phyloP scores from a whole-genome alignment of 2,113 vertebrate genomes.

The Siniperca chuatsi region DNA sequence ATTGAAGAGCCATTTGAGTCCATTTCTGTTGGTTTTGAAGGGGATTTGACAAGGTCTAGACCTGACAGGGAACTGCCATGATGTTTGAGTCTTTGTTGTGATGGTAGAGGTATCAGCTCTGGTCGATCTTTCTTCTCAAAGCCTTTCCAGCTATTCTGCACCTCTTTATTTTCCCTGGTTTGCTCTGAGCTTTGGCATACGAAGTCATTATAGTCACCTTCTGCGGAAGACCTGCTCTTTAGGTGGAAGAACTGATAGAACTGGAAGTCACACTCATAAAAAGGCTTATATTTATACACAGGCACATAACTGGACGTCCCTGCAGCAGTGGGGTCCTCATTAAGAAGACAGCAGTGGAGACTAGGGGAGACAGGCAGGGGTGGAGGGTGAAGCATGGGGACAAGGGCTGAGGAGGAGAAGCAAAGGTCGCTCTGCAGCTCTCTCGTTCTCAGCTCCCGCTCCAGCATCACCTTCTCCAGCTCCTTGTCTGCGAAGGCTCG shows the following conservation, averaged over 20 bases:
- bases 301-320: conserved; percentile 63
- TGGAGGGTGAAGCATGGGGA: conserved; percentile 60
- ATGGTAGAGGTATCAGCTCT: conserved; percentile 35
- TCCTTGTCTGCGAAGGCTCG: conserved; percentile 84
- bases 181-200: conserved; percentile 43
- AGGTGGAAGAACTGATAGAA: conserved; percentile 69
- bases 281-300: conserved; percentile 73
- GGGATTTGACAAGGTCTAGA: conserved; percentile 43
- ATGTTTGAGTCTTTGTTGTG: conserved; percentile 47
- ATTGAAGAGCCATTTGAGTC: conserved; percentile 29
- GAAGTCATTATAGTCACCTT: conserved; percentile 48
- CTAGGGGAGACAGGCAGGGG: conserved; percentile 46
- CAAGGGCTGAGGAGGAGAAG: conserved; percentile 47
- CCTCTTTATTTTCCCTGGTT: conserved; percentile 34
- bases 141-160: conserved; percentile 24
- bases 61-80: conserved; percentile 15
- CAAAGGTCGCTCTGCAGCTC: conserved; percentile 71
- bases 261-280: conserved; percentile 78
- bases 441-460: conserved; percentile 79
- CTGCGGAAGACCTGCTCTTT: conserved; percentile 51
- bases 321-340: conserved; percentile 59
- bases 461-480: conserved; percentile 84
- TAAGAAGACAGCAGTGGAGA: conserved; percentile 68
- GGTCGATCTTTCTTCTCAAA: conserved; percentile 44
- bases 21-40: conserved; percentile 43